Evolutionary conservation across 2,797 vertebrate species (phyloP).

Genomic region (Chloroceryle inda): DNA sequence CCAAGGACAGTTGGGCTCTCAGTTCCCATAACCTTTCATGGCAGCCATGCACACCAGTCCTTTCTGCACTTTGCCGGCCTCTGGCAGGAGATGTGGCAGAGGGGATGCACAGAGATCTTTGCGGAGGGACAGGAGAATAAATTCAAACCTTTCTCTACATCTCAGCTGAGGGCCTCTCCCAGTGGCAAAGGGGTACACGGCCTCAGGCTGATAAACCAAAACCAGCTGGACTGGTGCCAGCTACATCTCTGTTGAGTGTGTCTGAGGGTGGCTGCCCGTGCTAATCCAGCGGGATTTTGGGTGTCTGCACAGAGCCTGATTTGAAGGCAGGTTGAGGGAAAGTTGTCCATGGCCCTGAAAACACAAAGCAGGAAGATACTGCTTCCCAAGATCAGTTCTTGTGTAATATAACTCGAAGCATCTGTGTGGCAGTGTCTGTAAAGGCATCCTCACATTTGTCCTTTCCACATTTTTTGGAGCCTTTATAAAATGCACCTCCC

Average conservation of each 20-base stretch:
- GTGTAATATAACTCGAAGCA: background rate
- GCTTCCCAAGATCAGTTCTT: background rate
- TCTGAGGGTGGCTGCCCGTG: rapidly evolving
- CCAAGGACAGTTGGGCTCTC: background rate
- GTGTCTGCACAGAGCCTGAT: background rate
- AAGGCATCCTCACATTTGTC: background rate
- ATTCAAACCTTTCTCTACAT: background rate
- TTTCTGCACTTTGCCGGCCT: background rate
- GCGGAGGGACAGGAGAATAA: background rate
- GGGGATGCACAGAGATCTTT: rapidly evolving
- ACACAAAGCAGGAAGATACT: background rate
- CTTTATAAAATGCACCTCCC: background rate
- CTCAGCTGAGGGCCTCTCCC: background rate
- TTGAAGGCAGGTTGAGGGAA: background rate
- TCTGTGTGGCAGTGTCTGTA: background rate
- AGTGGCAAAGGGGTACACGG: background rate
- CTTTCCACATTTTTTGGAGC: background rate
- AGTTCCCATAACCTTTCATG: background rate
- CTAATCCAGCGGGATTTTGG: background rate
- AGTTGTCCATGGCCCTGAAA: background rate
- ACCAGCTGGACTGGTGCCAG: background rate
- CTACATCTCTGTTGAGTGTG: background rate
- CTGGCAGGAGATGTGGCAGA: background rate
- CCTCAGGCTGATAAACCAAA: background rate
- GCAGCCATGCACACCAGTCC: background rate